Evolutionary conservation across 2,113 vertebrate genomes (phyloP).

Genomic region (Cheirogaleus medius): DNA sequence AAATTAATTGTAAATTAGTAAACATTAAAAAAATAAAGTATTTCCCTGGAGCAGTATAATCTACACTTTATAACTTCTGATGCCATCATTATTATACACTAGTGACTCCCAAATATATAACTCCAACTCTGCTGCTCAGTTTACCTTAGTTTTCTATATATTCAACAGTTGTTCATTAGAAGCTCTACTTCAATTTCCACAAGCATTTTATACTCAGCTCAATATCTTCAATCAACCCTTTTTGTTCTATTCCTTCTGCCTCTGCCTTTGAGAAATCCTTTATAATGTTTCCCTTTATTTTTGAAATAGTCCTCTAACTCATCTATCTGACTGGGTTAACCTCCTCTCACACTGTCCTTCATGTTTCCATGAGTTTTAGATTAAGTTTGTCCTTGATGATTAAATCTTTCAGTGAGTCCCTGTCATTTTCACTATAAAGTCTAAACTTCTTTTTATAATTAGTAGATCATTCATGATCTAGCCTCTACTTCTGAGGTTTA

Average conservation of each 20-base stretch:
- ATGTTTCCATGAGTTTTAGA: background rate
- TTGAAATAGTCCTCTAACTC: background rate
- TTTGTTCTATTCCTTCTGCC: background rate
- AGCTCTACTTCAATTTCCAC: background rate
- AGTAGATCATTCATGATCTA: background rate
- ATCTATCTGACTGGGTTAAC: background rate
- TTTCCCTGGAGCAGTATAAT: background rate
- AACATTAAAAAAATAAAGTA: background rate
- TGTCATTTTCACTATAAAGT: background rate
- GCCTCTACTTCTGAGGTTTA: background rate
- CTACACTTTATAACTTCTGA: background rate
- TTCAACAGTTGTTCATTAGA: background rate
- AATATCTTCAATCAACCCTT: background rate
- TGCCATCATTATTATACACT: background rate
- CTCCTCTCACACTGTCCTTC: background rate
- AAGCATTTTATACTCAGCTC: background rate
- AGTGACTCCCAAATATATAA: background rate
- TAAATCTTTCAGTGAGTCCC: background rate
- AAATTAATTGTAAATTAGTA: background rate
- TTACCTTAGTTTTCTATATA: background rate
- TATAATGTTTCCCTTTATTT: background rate
- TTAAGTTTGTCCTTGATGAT: background rate
- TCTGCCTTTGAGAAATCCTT: background rate
- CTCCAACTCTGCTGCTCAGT: background rate
- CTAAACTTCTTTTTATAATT: background rate